These are phyloP conservation scores for Hipposideros larvatus DNA, from an alignment of 2,797 vertebrate species.

Conservation along the genomic window DNA sequence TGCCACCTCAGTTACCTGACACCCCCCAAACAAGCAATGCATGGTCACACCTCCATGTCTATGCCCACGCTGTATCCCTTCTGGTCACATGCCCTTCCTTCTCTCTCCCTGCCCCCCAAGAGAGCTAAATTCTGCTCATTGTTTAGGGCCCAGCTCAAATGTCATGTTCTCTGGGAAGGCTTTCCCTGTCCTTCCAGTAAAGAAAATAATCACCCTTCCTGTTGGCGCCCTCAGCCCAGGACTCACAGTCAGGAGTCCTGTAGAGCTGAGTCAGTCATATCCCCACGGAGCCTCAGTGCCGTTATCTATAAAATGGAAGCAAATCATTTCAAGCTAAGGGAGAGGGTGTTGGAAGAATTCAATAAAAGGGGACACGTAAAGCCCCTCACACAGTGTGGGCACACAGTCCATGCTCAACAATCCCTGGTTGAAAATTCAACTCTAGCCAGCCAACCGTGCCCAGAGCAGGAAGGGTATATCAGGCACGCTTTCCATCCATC, in stretches of 20 bases:
- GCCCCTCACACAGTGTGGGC: neutral
- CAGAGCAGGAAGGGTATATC: too few species aligned
- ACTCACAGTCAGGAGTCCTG: neutral
- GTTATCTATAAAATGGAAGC: neutral
- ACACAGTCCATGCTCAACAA: neutral
- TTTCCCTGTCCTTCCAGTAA: conserved; percentile 44
- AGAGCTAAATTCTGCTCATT: conserved; percentile 40
- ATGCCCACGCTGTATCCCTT: neutral
- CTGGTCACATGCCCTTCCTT: neutral
- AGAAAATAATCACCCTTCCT: conserved; percentile 57
- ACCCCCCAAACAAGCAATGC: neutral
- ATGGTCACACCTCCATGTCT: neutral
- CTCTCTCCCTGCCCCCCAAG: neutral
- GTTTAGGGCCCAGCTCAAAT: conserved; percentile 49
- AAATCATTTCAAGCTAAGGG: neutral
- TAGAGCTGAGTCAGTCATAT: neutral
- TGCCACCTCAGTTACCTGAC: neutral
- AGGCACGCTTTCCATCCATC: neutral
- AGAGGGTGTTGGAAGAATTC: neutral
- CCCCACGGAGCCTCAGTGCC: neutral
- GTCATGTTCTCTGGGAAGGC: conserved; percentile 46
- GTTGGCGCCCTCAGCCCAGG: neutral
- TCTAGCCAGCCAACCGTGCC: neutral
- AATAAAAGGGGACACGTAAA: neutral
- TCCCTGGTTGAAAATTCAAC: neutral